Evolutionary conservation across 2,797 vertebrate species (phyloP), one percentile per base, ranked within the genome.

Genomic region (Crypturellus tataupa): DNA sequence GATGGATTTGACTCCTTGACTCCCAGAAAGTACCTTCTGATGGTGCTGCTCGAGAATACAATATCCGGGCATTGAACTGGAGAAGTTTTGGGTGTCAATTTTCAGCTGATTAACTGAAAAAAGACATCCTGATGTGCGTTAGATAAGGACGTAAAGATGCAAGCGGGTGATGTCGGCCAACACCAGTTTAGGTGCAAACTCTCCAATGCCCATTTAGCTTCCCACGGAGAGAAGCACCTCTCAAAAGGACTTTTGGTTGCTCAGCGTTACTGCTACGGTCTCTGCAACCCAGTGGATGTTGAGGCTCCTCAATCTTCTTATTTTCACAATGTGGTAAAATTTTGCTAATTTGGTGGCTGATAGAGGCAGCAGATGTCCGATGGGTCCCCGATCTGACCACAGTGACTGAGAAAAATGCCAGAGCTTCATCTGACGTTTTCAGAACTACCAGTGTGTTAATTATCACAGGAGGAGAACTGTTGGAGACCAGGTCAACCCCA

Each of bases 121-220:
- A 51, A 47, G 37, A 70, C 39, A 12, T 62, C 37, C 2, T 35
- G 23, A 49, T 10, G 12, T 9, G 6, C 7, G 27, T 9, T 17
- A 18, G 53, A 55, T 31, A 55, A 55, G 17, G 53, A 39, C 12
- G 27, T 24, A 55, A 93, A 49, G 47, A 49, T 49, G 85, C 46
- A 72, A 80, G 27, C 25, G 51, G 0, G 0, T 19, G 23, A 49
- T 15, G 10, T 6, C 1, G 0, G 55, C 75, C 94, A 91, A 68
- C 49, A 70, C 60, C 68, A 1, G 0, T 39, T 39, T 47, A 18
- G 42, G 65, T 47, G 73, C 58, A 20, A 46, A 55, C 31, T 35
- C 63, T 72, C 69, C 81, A 59, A 60, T 56, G 12, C 1, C 1
- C 33, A 24, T 31, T 77, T 39, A 76, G 60, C 25, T 93, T 47